phyloP scores from a whole-genome alignment of 2,888 invertebrate genomes.

The Crepidodera aurea region DNA sequence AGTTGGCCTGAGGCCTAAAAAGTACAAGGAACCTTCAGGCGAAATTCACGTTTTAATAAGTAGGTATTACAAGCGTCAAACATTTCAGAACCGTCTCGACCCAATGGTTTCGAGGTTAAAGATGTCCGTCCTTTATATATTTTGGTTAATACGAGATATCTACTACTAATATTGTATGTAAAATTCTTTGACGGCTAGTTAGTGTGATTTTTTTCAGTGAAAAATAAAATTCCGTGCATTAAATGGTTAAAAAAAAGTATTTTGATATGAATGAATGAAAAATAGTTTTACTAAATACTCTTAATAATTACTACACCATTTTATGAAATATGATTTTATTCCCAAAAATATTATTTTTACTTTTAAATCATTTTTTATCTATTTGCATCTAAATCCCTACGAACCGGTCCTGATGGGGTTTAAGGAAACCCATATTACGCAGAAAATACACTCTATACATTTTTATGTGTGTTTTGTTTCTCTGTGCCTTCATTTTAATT shows the following conservation, averaged over 20 bases:
- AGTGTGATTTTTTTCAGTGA: no score
- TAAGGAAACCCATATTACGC: slow-evolving; percentile 14
- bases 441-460: slow-evolving; percentile 22
- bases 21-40: not conserved
- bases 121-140: no score
- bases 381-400: not conserved
- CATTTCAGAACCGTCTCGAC: not conserved
- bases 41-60: slow-evolving; percentile 24
- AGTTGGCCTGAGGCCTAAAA: slow-evolving; percentile 13
- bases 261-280: no score
- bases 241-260: no score
- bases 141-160: not conserved
- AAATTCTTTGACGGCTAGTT: no score
- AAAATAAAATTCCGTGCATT: no score
- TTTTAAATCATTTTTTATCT: not conserved
- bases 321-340: no score
- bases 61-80: slow-evolving; percentile 15
- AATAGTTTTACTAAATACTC: no score
- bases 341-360: no score
- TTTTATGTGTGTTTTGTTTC: slow-evolving; percentile 18
- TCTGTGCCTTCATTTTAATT: slow-evolving; percentile 18
- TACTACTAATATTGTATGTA: not conserved
- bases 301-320: no score
- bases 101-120: not conserved
- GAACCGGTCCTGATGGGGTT: not conserved